Conservation (phyloP, 2,888 invertebrate genomes). For the Spisula subtruncata region DNA sequence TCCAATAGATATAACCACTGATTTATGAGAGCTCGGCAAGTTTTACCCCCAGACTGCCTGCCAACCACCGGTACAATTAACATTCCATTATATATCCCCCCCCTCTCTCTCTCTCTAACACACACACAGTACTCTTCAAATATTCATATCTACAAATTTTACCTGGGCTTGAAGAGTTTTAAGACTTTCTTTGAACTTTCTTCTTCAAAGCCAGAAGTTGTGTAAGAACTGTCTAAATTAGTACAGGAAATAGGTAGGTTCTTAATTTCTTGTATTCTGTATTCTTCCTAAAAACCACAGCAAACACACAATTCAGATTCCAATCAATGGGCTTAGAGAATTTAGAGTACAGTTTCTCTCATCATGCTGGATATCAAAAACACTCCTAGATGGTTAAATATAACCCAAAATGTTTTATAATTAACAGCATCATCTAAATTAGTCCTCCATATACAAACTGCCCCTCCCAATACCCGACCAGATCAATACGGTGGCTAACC, state of each 20-base stretch:
- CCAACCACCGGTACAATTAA: conserved; percentile 20
- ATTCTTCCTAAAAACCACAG: not conserved
- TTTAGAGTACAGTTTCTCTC: not conserved
- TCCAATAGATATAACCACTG: conserved; percentile 44
- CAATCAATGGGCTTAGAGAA: not conserved
- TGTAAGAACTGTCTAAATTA: not conserved
- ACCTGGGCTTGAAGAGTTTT: conserved; percentile 40
- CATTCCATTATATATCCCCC: conserved; percentile 30
- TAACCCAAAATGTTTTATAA: not conserved
- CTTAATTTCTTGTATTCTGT: not conserved
- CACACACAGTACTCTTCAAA: conserved; percentile 29
- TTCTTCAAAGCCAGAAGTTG: conserved; percentile 37
- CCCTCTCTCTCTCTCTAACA: not conserved
- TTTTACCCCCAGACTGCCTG: conserved; percentile 18
- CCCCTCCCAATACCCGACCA: not conserved
- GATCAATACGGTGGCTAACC: not conserved
- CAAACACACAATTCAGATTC: not conserved
- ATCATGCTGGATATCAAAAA: not conserved
- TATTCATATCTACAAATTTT: conserved; percentile 42
- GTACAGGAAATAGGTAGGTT: not conserved
- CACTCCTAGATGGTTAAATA: not conserved
- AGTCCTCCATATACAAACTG: not conserved
- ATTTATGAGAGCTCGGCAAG: conserved; percentile 20
- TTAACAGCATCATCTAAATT: not conserved
- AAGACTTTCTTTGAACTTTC: conserved; percentile 41